These are phyloP conservation scores for pig (Sus scrofa) DNA, from an alignment of 2,113 vertebrate genomes.

Conservation along the genomic window DNA sequence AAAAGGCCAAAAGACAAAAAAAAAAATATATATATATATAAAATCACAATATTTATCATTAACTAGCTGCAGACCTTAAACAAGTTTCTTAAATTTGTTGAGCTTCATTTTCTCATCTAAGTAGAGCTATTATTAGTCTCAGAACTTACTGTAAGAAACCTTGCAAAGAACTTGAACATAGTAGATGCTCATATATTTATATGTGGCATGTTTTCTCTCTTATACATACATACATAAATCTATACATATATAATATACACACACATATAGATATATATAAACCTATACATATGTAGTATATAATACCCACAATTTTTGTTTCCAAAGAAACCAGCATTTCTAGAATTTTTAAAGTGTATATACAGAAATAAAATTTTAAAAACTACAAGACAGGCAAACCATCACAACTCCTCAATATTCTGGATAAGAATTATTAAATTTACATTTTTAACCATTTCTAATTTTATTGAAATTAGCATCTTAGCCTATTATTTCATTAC, in stretches of 20 bases:
- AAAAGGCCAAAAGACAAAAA: too few relatives aligned
- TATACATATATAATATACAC: not conserved
- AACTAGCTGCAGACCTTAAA: not conserved
- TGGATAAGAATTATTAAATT: not conserved
- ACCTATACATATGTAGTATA: too few relatives aligned
- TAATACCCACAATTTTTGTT: not conserved
- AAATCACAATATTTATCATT: not conserved
- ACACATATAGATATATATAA: not conserved
- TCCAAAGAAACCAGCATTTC: not conserved
- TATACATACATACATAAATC: not conserved
- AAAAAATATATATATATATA: too few relatives aligned
- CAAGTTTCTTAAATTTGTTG: not conserved
- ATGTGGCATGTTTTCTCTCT: not conserved
- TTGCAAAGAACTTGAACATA: not conserved
- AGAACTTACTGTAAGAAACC: not conserved
- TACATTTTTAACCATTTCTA: not conserved
- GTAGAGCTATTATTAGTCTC: not conserved
- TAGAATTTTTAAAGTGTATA: not conserved
- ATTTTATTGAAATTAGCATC: not conserved
- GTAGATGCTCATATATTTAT: not conserved
- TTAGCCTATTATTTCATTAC: not conserved
- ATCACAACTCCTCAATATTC: not conserved
- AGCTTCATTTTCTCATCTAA: not conserved
- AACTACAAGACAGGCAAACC: not conserved
- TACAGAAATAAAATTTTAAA: not conserved